Percentiles rank a stretch among this genome's conserved stretches.
phyloP scores from a whole-genome alignment of 1,140 invertebrate genomes.

The Drosophila orena region DNA sequence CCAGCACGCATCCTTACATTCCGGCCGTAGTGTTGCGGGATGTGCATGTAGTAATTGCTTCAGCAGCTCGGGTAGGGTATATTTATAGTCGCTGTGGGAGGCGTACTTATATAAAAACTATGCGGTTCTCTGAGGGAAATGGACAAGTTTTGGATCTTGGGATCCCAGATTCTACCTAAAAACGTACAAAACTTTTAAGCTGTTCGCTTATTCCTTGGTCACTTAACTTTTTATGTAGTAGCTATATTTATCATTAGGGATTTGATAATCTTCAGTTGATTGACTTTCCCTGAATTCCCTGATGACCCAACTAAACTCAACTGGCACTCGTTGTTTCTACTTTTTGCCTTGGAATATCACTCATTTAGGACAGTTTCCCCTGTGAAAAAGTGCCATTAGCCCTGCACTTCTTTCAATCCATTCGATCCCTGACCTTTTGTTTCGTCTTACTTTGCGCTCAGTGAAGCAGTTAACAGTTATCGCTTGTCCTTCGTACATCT shows the following conservation, averaged over 20 bases:
- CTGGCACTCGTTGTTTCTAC: not conserved
- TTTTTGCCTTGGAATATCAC: slow-evolving; percentile 1
- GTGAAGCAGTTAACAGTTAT: slow-evolving; percentile 55
- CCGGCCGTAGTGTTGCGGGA: slow-evolving; percentile 6
- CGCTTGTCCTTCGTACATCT: slow-evolving; percentile 28
- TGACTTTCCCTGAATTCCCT: not conserved
- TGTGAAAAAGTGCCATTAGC: slow-evolving; percentile 37
- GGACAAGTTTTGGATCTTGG: slow-evolving; percentile 2
- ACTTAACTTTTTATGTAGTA: too few species aligned
- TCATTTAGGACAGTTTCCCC: slow-evolving; percentile 18
- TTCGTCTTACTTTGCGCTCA: slow-evolving; percentile 24
- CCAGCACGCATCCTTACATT: slow-evolving; percentile 15
- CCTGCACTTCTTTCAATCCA: slow-evolving; percentile 6
- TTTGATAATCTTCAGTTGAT: not conserved
- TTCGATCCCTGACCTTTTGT: slow-evolving; percentile 6
- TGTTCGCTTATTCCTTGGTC: too few species aligned
- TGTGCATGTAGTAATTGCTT: slow-evolving; percentile 45
- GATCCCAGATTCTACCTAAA: not conserved
- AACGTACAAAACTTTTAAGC: too few species aligned
- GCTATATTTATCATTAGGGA: too few species aligned
- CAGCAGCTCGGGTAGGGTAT: not conserved
- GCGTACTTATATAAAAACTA: slow-evolving; percentile 13
- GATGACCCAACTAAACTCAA: not conserved
- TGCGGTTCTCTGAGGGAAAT: not conserved
- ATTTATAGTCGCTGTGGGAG: slow-evolving; percentile 22